Evolutionary conservation across 2,888 invertebrate genomes (phyloP).

Genomic region (Phortica okadai): DNA sequence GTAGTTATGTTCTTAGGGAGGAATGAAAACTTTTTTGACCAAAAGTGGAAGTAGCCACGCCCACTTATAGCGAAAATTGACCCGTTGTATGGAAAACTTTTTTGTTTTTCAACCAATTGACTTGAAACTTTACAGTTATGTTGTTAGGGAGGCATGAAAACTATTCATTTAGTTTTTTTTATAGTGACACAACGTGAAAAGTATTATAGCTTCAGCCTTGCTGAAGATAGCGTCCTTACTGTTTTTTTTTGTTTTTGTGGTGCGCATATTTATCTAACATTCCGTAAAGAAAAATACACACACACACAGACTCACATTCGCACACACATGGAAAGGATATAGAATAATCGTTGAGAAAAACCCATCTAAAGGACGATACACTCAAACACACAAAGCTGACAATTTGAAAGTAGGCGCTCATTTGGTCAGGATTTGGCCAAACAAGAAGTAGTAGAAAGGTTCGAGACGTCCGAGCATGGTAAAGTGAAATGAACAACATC

Average conservation of each 20-base stretch:
- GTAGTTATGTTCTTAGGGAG: too few species aligned
- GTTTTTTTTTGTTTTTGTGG: not conserved
- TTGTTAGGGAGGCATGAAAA: too few species aligned
- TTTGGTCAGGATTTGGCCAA: slow-evolving; percentile 14
- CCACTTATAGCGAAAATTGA: too few species aligned
- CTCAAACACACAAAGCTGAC: not conserved
- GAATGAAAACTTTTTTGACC: too few species aligned
- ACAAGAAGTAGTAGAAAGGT: not conserved
- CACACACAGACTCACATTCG: not conserved
- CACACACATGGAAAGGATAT: not conserved
- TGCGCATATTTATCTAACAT: slow-evolving; percentile 15
- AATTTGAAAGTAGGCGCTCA: not conserved
- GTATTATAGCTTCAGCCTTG: too few species aligned
- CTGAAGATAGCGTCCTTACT: too few species aligned
- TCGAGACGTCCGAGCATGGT: not conserved
- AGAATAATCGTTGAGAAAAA: not conserved
- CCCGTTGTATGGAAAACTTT: too few species aligned
- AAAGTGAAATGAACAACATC: not conserved
- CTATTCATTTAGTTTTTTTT: too few species aligned
- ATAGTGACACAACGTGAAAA: too few species aligned
- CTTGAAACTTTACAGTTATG: too few species aligned
- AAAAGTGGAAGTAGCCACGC: too few species aligned
- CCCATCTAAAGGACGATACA: not conserved
- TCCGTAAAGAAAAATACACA: not conserved
- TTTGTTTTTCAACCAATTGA: too few species aligned